Conservation (phyloP, 2,888 invertebrate species). For the Seira ritae region DNA sequence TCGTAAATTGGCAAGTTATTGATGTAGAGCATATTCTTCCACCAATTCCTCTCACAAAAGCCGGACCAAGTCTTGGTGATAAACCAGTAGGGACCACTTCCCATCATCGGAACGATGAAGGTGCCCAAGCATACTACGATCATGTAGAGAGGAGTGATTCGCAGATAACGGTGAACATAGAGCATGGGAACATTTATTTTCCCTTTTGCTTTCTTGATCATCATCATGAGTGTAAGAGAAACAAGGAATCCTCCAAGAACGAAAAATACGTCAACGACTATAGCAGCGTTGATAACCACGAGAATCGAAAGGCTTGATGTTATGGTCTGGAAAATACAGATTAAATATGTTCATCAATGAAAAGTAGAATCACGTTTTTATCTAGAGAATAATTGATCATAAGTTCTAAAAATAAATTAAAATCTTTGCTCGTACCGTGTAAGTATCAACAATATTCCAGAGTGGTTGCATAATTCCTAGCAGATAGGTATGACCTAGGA, state of each 20-base stretch:
- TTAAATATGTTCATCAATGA: not conserved
- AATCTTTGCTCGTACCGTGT: constrained; percentile 30
- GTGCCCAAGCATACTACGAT: constrained; percentile 37
- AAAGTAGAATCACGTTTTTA: too few relatives aligned
- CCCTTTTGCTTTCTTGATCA: constrained; percentile 70
- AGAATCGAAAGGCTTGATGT: constrained; percentile 37
- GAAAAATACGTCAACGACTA: constrained; percentile 74
- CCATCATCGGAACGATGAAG: constrained; percentile 74
- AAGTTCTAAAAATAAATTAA: not conserved
- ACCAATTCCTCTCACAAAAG: constrained; percentile 72
- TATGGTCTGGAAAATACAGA: constrained; percentile 36
- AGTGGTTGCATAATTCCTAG: constrained; percentile 58
- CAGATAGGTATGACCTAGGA: constrained; percentile 77
- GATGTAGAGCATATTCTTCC: constrained; percentile 73
- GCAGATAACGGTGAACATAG: constrained; percentile 73
- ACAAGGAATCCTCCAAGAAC: constrained; percentile 74
- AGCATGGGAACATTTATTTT: constrained; percentile 69
- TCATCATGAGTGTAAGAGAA: constrained; percentile 71
- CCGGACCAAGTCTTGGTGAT: constrained; percentile 63
- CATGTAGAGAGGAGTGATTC: constrained; percentile 62
- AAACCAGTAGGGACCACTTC: constrained; percentile 76
- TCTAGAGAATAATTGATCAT: not conserved
- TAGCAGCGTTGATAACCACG: constrained; percentile 70
- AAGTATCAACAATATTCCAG: constrained; percentile 66
- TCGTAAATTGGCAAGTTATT: constrained; percentile 71